Conservation (phyloP, 1,140 invertebrate genomes). For the Neodiprion fabricii region DNA sequence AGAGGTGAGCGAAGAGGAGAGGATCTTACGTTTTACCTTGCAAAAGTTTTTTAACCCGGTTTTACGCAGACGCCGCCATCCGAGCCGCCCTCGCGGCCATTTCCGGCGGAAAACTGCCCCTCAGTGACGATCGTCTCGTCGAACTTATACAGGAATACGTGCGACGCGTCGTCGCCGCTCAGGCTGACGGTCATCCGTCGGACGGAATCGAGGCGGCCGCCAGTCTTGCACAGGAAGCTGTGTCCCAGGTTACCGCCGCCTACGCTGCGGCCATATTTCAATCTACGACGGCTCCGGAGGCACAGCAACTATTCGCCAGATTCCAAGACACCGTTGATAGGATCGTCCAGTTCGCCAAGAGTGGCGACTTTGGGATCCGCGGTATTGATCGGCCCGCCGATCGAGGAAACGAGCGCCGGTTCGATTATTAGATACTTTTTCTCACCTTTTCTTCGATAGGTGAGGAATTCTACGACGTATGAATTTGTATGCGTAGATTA, state of each 20-base stretch:
- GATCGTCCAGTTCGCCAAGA: conserved; percentile 43
- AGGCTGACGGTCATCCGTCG: conserved; percentile 27
- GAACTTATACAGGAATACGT: conserved; percentile 36
- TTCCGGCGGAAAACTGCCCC: conserved; percentile 28
- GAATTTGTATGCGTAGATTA: too few relatives aligned
- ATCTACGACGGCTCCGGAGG: conserved; percentile 32
- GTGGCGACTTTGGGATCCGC: conserved; percentile 25
- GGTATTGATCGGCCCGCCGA: background rate
- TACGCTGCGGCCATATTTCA: conserved; percentile 42
- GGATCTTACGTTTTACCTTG: too few relatives aligned
- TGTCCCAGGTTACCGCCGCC: conserved; percentile 39
- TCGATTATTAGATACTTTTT: conserved; percentile 5
- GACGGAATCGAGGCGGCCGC: conserved; percentile 39
- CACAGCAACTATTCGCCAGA: conserved; percentile 27
- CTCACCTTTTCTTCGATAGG: conserved; percentile 7
- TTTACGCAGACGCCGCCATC: conserved; percentile 31
- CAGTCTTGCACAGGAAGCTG: conserved; percentile 35
- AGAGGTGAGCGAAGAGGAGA: too few relatives aligned
- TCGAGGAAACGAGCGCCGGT: background rate
- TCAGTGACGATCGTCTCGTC: conserved; percentile 34
- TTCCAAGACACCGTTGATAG: conserved; percentile 39
- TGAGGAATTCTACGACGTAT: too few relatives aligned
- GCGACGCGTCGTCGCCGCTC: conserved; percentile 24
- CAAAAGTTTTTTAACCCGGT: conserved; percentile 11
- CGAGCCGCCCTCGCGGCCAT: conserved; percentile 31